Conservation (phyloP, 2,797 vertebrate genomes). For the Dromococcyx pavoninus region DNA sequence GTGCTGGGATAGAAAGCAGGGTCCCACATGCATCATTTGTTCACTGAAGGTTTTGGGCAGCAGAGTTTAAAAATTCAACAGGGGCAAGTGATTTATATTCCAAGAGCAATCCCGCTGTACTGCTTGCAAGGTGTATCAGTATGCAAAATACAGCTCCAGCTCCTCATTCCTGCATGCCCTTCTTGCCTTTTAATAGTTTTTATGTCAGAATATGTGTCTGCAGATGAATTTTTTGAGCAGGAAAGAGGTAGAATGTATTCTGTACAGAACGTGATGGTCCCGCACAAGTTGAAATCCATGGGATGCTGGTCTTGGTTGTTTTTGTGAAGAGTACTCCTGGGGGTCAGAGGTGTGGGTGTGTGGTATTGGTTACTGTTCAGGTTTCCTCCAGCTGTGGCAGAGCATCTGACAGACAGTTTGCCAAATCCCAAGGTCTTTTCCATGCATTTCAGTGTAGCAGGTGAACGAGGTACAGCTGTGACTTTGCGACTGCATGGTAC, state of each 20-base stretch:
- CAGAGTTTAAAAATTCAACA: not conserved
- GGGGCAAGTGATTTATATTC: not conserved
- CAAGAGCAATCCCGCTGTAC: not conserved
- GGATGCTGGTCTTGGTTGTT: not conserved
- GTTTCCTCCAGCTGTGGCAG: not conserved
- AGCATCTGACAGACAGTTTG: not conserved
- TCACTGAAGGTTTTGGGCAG: not conserved
- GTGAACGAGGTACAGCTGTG: not conserved
- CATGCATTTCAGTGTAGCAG: fast-evolving
- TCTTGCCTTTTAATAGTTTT: not conserved
- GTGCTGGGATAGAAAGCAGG: not conserved
- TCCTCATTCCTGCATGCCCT: not conserved
- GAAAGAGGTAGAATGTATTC: not conserved
- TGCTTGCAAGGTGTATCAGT: not conserved
- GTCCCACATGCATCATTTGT: not conserved
- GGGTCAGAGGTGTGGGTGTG: not conserved
- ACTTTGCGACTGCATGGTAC: not conserved
- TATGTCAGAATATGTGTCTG: not conserved
- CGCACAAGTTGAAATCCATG: not conserved
- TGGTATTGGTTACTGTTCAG: not conserved
- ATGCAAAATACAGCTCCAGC: not conserved
- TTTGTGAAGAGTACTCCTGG: not conserved
- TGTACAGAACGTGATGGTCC: not conserved
- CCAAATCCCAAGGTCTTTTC: not conserved
- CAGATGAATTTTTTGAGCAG: not conserved